Evolutionary conservation across 2,888 invertebrate genomes (phyloP), one percentile per base, ranked within the genome.

Genomic region (Caenorhabditis panamensis): DNA sequence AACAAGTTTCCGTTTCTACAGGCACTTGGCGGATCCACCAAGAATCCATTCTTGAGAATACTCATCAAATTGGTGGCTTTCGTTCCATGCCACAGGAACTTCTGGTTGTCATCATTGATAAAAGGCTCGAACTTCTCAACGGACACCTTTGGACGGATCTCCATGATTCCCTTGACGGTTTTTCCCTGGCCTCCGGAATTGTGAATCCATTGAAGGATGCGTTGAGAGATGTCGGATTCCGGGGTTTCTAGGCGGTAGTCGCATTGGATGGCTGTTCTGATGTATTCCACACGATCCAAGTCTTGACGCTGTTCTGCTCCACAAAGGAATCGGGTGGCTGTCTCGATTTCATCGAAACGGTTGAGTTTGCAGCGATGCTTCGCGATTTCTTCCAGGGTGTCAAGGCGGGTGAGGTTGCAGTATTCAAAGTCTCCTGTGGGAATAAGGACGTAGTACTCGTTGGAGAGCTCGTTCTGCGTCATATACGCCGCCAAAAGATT

Each of bases 71-170:
- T 93, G 18, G 91, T 91, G 22, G 91, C 89, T 36, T 89, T 90
- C 44, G 92, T 93, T 73, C 93, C 93, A 87, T 93, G 93, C 92
- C 93, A 93, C 51, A 93, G 88, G 61, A 90, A 83, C 79, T 61
- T 77, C 16, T 81, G 81, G 51, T 81, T 81, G 22, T 59, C 62
- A 41, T 81, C 81, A 22, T 77, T 58, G 62, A 72, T 18, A 41
- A 81, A 81, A 41, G 51, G 53, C 37, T 62, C 77, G 41, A 81
- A 81, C 16, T 62, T 41, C 26, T 41, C 18, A 1, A 54, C 61
- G 1, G 81, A 63, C n/a, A 56, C 20, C 26, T 71, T 71, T 31
- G 81, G 81, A 0, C 36, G 8, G 26, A 81, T 72, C 26, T 81
- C 72, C 36, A 81, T 9, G 20, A 81, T 77, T 41, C 36, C 61